Evolutionary conservation across 2,888 invertebrate genomes (phyloP).

Genomic region (Crematogaster levior): DNA sequence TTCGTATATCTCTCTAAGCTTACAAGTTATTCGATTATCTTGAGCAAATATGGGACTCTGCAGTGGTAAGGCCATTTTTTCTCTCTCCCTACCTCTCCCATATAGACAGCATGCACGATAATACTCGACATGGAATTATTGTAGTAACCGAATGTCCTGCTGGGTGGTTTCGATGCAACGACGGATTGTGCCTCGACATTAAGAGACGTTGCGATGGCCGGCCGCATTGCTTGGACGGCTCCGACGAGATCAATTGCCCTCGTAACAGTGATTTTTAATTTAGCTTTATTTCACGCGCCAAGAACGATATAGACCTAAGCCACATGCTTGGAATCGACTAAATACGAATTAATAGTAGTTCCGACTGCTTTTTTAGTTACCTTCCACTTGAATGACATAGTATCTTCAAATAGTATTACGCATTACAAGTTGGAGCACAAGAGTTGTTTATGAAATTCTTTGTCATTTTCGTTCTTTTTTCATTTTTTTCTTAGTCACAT

Average conservation of each 20-base stretch:
- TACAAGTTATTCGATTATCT: constrained; percentile 17
- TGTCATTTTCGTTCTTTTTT: not conserved
- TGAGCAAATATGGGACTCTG: constrained; percentile 27
- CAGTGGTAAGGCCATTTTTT: constrained; percentile 60
- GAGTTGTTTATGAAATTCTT: not conserved
- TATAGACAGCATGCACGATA: constrained; percentile 52
- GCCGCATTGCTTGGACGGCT: constrained; percentile 87
- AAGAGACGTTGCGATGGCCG: constrained; percentile 88
- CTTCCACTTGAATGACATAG: not conserved
- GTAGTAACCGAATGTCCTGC: constrained; percentile 79
- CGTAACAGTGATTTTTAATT: constrained; percentile 68
- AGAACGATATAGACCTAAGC: constrained; percentile 47
- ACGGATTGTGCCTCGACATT: constrained; percentile 87
- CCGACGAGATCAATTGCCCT: constrained; percentile 89
- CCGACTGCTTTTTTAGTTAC: not conserved
- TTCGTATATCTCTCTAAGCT: constrained; percentile 11
- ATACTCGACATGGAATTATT: constrained; percentile 64
- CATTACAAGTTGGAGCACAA: constrained; percentile 18
- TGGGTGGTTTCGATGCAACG: constrained; percentile 87
- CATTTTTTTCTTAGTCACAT: not conserved
- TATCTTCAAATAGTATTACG: constrained; percentile 13
- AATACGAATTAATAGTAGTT: not conserved
- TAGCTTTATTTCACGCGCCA: constrained; percentile 39
- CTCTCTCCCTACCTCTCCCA: not conserved
- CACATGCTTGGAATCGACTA: not conserved